Conservation (phyloP, 2,113 vertebrate genomes). For the Tauraco erythrolophus region DNA sequence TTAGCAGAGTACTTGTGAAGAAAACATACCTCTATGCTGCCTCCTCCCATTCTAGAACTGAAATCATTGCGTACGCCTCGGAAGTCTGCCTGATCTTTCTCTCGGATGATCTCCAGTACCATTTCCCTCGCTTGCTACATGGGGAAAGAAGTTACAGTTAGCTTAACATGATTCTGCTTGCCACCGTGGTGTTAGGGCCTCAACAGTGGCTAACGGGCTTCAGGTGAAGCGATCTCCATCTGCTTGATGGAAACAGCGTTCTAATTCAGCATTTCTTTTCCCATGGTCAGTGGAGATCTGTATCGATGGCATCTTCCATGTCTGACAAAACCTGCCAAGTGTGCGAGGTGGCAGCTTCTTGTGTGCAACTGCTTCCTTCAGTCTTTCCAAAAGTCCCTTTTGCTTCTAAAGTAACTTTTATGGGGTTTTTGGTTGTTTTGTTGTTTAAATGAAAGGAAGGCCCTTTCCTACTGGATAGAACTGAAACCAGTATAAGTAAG, state of each 20-base stretch:
- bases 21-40: constrained; percentile 90
- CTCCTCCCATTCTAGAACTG: constrained; percentile 89
- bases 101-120: constrained; percentile 95
- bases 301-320: not conserved
- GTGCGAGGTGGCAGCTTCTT: not conserved
- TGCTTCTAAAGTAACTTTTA: not conserved
- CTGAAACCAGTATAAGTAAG: not conserved
- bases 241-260: not conserved
- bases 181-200: constrained; percentile 2
- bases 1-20: constrained; percentile 49
- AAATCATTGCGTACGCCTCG: constrained; percentile 89
- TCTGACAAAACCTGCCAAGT: not conserved
- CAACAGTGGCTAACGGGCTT: not conserved
- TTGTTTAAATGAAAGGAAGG: not conserved
- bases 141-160: constrained; percentile 65
- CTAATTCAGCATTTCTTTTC: not conserved
- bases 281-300: not conserved
- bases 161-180: constrained; percentile 8
- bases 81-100: constrained; percentile 97
- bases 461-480: not conserved
- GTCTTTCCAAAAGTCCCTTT: not conserved
- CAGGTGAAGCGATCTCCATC: not conserved
- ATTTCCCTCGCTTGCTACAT: constrained; percentile 96
- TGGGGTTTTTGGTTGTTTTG: not conserved
- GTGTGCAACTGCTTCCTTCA: not conserved